These are phyloP conservation scores for Salvator merianae DNA, from an alignment of 2,113 vertebrate species.

Conservation along the genomic window DNA sequence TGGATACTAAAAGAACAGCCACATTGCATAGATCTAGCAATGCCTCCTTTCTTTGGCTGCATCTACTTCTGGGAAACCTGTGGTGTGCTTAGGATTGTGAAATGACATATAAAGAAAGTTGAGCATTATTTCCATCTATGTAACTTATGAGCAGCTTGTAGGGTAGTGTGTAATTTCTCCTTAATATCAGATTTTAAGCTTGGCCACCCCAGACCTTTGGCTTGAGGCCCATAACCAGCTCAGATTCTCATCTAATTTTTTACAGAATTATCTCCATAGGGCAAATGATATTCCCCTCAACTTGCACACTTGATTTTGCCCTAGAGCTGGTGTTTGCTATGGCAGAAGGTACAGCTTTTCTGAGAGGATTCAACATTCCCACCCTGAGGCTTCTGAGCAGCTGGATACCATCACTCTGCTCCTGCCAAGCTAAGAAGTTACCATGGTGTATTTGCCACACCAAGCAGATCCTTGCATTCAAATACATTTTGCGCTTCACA, in stretches of 20 bases:
- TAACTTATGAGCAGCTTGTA: not conserved
- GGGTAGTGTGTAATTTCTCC: constrained; percentile 17
- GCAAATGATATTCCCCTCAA: constrained; percentile 42
- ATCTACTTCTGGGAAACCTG: not conserved
- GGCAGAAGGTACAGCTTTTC: constrained; percentile 35
- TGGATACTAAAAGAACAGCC: constrained; percentile 1
- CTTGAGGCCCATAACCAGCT: not conserved
- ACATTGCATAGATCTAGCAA: not conserved
- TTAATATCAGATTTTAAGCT: constrained; percentile 28
- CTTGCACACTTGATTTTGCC: constrained; percentile 54
- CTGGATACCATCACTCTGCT: constrained; percentile 59
- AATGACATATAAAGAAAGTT: not conserved
- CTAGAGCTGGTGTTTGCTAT: constrained; percentile 35
- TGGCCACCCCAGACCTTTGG: constrained; percentile 47
- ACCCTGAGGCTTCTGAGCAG: constrained; percentile 57
- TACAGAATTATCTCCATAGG: constrained; percentile 38
- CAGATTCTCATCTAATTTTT: not conserved
- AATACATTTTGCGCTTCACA: constrained; percentile 64
- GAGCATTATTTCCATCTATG: constrained; percentile 12
- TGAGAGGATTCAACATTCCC: constrained; percentile 16
- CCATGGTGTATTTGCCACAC: constrained; percentile 62
- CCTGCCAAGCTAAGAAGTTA: constrained; percentile 56
- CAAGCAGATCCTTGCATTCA: constrained; percentile 53
- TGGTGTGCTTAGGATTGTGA: not conserved
- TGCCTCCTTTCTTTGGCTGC: not conserved